Evolutionary conservation across 2,888 invertebrate genomes (phyloP), one percentile per base, ranked within the genome.

Genomic region (Lasioglossum pauxillum): DNA sequence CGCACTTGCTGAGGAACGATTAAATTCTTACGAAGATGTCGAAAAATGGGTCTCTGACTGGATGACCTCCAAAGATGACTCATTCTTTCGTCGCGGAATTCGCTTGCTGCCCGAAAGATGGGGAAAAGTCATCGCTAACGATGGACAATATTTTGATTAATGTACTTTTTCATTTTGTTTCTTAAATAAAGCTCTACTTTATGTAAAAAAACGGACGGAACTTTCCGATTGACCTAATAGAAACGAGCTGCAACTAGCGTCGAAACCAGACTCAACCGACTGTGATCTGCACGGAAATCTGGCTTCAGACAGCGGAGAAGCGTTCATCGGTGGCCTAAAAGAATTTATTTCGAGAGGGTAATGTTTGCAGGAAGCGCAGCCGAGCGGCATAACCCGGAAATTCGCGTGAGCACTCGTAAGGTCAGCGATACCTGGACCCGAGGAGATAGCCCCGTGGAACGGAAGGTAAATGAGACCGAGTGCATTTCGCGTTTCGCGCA

Each of bases 401-500:
- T 86, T 75, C 77, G 23, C 75, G 67, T 16, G 75, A 35, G 76
- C 78, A 85, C 64, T 88, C 79, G 88, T 84, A 80, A 81, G 88
- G 85, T 82, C 83, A 74, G 80, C 82, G 88, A 83, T 84, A 85
- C 81, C 87, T n/a, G 79, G 79, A 31, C 73, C 80, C 74, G 75
- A 41, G 82, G 83, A 84, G 84, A 78, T 79, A 78, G 74, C 41
- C 75, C 72, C 49, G 76, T 75, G 46, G 69, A 78, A 78, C 82
- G 75, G 82, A 82, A 83, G 84, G 89, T 86, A 85, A 90, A 90
- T 83, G 89, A 85, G 86, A 82, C 38, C 89, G 78, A 78, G 89
- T 75, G 84, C 90, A 82, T 87, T 89, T 82, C 86, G 84, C 82
- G 79, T 87, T 89, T 82, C 86, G 84, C 82, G 79, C 79, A 85